These are phyloP conservation scores for Promerops cafer DNA, from an alignment of 2,113 vertebrate genomes.

Conservation along the genomic window DNA sequence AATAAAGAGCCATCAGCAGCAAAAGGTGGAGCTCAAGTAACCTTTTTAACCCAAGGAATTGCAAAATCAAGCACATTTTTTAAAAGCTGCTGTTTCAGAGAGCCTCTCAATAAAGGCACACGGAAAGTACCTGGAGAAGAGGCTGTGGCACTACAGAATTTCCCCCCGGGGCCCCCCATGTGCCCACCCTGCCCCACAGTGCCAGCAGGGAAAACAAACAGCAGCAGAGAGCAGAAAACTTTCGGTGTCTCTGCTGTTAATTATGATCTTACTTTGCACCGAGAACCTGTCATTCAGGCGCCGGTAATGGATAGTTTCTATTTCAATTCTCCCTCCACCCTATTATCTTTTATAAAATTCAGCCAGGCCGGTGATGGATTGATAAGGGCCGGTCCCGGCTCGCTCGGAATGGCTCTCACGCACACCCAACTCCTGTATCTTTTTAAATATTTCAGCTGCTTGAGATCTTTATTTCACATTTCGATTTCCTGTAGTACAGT, in stretches of 20 bases:
- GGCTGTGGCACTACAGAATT: background rate
- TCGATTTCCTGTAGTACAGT: slow-evolving; percentile 72
- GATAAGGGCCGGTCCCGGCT: slow-evolving; percentile 26
- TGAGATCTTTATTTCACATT: slow-evolving; percentile 74
- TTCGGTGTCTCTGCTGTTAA: slow-evolving; percentile 28
- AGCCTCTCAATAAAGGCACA: background rate
- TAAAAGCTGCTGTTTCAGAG: background rate
- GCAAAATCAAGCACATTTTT: background rate
- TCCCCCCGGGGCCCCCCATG: rapidly evolving
- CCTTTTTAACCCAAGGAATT: background rate
- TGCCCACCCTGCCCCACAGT: background rate
- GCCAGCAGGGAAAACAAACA: background rate
- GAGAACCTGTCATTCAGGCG: slow-evolving; percentile 51
- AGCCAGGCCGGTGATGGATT: slow-evolving; percentile 52
- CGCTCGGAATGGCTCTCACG: background rate
- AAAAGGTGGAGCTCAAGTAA: background rate
- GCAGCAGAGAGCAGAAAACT: background rate
- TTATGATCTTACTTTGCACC: slow-evolving; percentile 55
- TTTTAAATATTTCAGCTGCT: slow-evolving; percentile 75
- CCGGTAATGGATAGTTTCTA: slow-evolving; percentile 67
- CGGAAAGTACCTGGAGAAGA: rapidly evolving
- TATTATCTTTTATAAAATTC: slow-evolving; percentile 70
- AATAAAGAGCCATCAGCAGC: background rate
- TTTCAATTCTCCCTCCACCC: slow-evolving; percentile 64
- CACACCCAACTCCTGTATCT: slow-evolving; percentile 31